Conservation (phyloP, 2,113 vertebrate species). For the Xenopus laevis region DNA sequence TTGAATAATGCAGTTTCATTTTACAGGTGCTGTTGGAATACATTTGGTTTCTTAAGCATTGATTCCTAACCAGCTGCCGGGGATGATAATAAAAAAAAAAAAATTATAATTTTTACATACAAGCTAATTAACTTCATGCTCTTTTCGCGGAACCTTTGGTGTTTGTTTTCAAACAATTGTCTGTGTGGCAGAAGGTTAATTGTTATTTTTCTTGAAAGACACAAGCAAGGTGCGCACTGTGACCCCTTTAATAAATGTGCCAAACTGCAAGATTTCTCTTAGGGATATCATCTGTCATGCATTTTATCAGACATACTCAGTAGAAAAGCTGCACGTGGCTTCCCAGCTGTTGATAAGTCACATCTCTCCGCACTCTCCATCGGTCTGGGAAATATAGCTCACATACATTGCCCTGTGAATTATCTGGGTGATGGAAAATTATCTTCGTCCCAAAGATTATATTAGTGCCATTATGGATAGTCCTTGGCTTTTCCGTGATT, state of each 20-base stretch:
- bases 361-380: neutral
- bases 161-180: constrained; percentile 55
- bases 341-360: neutral
- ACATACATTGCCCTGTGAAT: too few species aligned
- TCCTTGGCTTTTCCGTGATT: too few species aligned
- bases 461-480: too few species aligned
- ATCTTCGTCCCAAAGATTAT: too few species aligned
- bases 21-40: constrained; percentile 32
- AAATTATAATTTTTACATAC: constrained; percentile 55
- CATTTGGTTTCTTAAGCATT: constrained; percentile 22
- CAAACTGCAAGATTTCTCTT: constrained; percentile 50
- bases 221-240: constrained; percentile 55
- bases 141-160: constrained; percentile 53
- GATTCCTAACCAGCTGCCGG: constrained; percentile 42
- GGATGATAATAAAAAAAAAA: constrained; percentile 45
- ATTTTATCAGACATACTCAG: constrained; percentile 2
- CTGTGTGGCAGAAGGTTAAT: constrained; percentile 62
- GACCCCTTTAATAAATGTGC: constrained; percentile 55
- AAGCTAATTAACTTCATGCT: constrained; percentile 60
- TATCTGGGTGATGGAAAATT: too few species aligned
- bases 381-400: too few species aligned
- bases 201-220: constrained; percentile 61
- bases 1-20: constrained; percentile 1
- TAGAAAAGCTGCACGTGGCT: neutral
- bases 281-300: constrained; percentile 48